Conservation (phyloP, 2,888 invertebrate species). For the Erebia aethiops region DNA sequence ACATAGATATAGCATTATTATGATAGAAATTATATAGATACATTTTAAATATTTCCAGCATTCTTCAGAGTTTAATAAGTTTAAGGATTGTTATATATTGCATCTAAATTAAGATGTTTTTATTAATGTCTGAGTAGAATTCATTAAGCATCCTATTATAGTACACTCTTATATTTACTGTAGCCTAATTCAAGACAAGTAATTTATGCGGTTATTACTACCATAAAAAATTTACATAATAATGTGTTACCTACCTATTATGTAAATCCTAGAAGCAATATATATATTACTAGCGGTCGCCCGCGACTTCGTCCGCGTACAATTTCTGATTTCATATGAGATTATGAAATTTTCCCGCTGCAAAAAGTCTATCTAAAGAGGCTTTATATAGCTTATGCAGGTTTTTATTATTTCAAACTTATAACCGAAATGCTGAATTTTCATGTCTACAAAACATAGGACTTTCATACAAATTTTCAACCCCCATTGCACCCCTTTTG, state of each 20-base stretch:
- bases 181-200: background rate
- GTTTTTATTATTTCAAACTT: too few relatives aligned
- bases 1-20: background rate
- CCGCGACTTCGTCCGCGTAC: too few relatives aligned
- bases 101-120: background rate
- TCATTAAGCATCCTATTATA: background rate
- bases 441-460: too few relatives aligned
- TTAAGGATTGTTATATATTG: background rate
- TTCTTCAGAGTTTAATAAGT: background rate
- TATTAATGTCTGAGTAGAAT: constrained; percentile 2
- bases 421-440: too few relatives aligned
- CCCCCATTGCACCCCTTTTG: too few relatives aligned
- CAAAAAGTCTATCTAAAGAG: too few relatives aligned
- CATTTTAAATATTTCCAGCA: background rate
- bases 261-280: background rate
- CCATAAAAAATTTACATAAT: background rate
- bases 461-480: too few relatives aligned
- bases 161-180: background rate
- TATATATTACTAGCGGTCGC: too few relatives aligned
- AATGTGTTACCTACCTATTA: background rate
- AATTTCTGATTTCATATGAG: too few relatives aligned
- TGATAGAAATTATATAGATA: background rate
- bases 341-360: too few relatives aligned
- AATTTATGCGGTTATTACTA: background rate
- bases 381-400: too few relatives aligned